Evolutionary conservation across 2,797 vertebrate species (phyloP).

Genomic region (Syngnathus acus): DNA sequence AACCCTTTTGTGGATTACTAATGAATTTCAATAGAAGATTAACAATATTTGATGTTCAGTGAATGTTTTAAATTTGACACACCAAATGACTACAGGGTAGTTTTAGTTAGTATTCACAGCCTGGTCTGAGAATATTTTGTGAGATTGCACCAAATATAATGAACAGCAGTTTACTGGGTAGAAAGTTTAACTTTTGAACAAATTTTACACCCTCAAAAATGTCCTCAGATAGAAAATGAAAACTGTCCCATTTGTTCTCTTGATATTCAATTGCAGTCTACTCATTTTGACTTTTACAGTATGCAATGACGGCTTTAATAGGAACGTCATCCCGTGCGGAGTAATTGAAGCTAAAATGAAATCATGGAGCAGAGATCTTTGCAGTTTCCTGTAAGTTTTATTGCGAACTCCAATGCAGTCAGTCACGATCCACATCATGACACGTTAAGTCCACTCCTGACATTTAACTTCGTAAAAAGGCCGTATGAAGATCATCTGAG

Average conservation of each 20-base stretch:
- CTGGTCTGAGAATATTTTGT: neutral
- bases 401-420: neutral
- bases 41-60: neutral
- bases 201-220: neutral
- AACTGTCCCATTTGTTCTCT: neutral
- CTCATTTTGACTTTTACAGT: neutral
- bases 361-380: neutral
- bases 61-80: no score
- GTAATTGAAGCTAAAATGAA: constrained; percentile 3
- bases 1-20: neutral
- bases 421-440: constrained; percentile 10
- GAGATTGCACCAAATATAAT: neutral
- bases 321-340: neutral
- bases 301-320: neutral
- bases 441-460: neutral
- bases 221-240: neutral
- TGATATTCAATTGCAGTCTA: neutral
- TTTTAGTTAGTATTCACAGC: neutral
- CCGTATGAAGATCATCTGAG: constrained; percentile 9
- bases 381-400: neutral
- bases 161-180: neutral
- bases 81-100: neutral
- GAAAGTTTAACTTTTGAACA: neutral
- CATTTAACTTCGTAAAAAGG: constrained; percentile 8
- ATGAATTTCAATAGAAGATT: neutral